Evolutionary conservation across 2,797 vertebrate genomes (phyloP), one percentile per base, ranked within the genome.

Genomic region (Sebastolobus alascanus): DNA sequence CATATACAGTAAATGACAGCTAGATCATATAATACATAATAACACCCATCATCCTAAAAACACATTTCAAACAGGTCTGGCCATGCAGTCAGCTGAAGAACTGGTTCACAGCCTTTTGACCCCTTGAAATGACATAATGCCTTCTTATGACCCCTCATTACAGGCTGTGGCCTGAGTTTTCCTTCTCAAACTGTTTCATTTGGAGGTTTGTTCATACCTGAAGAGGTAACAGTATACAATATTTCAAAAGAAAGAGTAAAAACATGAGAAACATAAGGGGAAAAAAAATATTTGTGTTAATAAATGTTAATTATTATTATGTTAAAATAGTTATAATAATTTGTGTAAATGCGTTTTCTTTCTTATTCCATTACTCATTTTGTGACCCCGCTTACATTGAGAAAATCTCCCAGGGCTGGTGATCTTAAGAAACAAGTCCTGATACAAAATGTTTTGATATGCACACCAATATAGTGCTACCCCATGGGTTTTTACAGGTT

Each of bases 161-260:
- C 10, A 25, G 14, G 25, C 25, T 25, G 25, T 25, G 25, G 25
- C 25, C 25, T 55, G 54, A 54, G 8, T 58, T 60, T 55, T 22
- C 11, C 25, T 3, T 4, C 55, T 27, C 25, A 27, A 12, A 56
- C 5, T 55, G 52, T 14, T 37, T 64, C 1, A 13, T 64, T 38
- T 14, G 4, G 37, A 63, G 35, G 6, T 66, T 18, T 66, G 64
- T 6, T 46, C 43, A 8, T 29, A 5, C 20, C 20, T 68, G 46
- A 54, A 33, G 43, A 52, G 43, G 25, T 13, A 12, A 1, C 0
- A 22, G 29, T n/a, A 14, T 0, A 4, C 0, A 22, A 6, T 22
- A 68, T 54, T 68, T 68, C 27, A 31, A 27, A 50, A 52, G 46
- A 52, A 20, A 13, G 11, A 29, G 18, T 12, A 52, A 18, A 52